A percentile compares a stretch with the other conserved stretches of the same genome.
These are phyloP conservation scores for Nomada ferruginata DNA, from an alignment of 2,888 invertebrate genomes.

Conservation along the genomic window DNA sequence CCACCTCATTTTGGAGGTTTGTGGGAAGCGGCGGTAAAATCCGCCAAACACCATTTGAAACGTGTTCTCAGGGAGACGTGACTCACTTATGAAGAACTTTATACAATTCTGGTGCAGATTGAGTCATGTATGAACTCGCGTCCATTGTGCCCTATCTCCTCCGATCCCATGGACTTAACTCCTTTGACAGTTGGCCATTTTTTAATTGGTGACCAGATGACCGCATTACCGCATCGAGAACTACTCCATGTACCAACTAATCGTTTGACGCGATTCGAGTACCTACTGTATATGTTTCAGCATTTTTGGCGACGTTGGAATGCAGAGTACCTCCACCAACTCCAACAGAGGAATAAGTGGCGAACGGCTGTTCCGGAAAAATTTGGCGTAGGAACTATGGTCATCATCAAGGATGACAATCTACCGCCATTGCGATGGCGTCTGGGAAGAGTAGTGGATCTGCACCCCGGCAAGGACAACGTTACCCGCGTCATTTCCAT, in stretches of 20 bases:
- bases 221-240: not conserved
- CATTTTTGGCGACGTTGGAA: conserved; percentile 3
- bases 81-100: conserved; percentile 51
- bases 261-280: not conserved
- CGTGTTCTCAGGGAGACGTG: conserved; percentile 57
- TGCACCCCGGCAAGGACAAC: not conserved
- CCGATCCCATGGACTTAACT: conserved; percentile 58
- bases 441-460: not conserved
- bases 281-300: not conserved
- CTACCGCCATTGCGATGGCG: not conserved
- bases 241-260: not conserved
- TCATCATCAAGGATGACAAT: not conserved
- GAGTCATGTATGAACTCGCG: not conserved
- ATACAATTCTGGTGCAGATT: not conserved
- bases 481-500: not conserved
- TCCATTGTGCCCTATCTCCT: conserved; percentile 27
- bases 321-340: not conserved
- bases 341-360: not conserved
- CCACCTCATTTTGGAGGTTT: conserved; percentile 25
- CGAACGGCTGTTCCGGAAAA: too few relatives aligned
- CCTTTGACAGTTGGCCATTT: conserved; percentile 70
- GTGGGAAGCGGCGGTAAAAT: conserved; percentile 51
- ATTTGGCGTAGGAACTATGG: not conserved
- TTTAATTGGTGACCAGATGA: not conserved
- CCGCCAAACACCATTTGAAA: conserved; percentile 71